These are phyloP conservation scores for Oceanites oceanicus DNA, from an alignment of 2,113 vertebrate species.

Conservation along the genomic window DNA sequence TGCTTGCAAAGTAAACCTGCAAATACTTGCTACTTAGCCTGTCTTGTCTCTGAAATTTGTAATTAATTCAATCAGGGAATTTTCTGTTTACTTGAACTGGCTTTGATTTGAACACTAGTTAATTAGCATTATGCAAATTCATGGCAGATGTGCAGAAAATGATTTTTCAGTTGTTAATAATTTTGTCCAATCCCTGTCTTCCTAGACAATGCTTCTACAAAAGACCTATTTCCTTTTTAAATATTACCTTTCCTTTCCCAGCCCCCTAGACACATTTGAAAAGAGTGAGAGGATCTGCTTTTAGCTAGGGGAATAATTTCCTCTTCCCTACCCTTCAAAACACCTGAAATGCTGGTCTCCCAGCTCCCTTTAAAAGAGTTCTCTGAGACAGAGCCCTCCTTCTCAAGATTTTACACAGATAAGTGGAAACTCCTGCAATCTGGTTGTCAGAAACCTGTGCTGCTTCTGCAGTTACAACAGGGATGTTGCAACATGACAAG, in stretches of 20 bases:
- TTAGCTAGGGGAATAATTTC: not conserved
- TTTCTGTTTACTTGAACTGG: slow-evolving; percentile 9
- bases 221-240: not conserved
- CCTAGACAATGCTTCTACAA: not conserved
- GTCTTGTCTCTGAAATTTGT: not conserved
- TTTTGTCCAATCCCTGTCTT: not conserved
- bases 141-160: not conserved
- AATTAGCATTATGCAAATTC: not conserved
- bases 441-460: not conserved
- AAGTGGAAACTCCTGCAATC: not conserved
- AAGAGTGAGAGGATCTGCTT: not conserved
- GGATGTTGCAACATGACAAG: not conserved
- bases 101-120: slow-evolving; percentile 29
- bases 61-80: slow-evolving; percentile 3
- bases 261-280: not conserved
- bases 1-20: not conserved
- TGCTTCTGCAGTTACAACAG: not conserved
- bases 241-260: not conserved
- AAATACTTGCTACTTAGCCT: not conserved
- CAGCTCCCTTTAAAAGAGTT: not conserved
- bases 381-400: not conserved
- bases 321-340: not conserved
- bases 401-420: not conserved
- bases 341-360: not conserved
- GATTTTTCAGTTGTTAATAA: not conserved